Evolutionary conservation across 2,113 vertebrate genomes (phyloP), one percentile per base, ranked within the genome.

Genomic region (Lepus europaeus): DNA sequence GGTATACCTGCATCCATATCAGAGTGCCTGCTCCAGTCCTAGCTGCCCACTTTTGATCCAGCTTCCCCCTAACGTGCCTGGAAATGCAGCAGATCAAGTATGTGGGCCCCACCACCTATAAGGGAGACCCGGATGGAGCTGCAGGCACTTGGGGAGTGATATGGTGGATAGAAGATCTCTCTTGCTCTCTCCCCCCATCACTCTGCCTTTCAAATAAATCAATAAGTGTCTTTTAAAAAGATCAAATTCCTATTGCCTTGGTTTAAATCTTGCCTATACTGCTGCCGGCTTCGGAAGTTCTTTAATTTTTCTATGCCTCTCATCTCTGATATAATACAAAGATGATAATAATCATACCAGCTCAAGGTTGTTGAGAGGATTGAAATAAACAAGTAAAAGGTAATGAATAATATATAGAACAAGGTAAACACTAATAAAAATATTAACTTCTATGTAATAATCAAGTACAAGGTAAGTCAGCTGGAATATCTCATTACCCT

Each of bases 301-400:
- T 84, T 68, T 29, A 25, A 80, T 70, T 91, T 81, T 72, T 61
- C 36, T 10, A 14, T 73, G 51, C 23, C 56, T 93, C 29, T 45
- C 33, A 16, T 70, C 1, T 31, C 31, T 0, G 0, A 64, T 87
- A 51, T 91, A 74, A 79, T 69, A 89, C 82, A 88, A 59, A 78
- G 76, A 94, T 17, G 74, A 76, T 59, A 70, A 64, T 53, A 91
- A 69, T 64, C 45, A 74, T 25, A 94, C 19, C 33, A 87, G 36
- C 49, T 78, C 51, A 74, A 49, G 45, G 61, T 7, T 90, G 19
- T 23, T 56, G 13, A 63, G 53, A 74, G 5, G 79, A 87, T 86
- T 79, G 89, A 78, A 61, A 96, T 63, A 85, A 69, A 51, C 13
- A 17, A 45, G 12, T 33, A 80, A 92, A 64, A 53, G 53, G 9